Conservation (phyloP, 2,113 vertebrate species). For the Cettia cetti region DNA sequence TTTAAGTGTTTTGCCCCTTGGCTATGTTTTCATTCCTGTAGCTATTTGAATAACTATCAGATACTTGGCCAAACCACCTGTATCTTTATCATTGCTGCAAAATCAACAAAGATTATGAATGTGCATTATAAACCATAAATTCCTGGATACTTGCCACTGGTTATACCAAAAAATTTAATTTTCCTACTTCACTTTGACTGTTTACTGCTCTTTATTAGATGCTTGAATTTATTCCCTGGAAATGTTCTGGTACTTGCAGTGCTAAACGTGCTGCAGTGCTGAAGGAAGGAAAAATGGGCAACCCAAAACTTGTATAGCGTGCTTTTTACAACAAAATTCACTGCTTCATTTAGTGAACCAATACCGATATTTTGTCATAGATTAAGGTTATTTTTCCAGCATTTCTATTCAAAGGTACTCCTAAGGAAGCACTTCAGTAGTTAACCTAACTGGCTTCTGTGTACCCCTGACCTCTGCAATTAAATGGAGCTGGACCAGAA, state of each 20-base stretch:
- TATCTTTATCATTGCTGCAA: neutral
- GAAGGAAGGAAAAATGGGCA: neutral
- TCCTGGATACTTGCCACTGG: neutral
- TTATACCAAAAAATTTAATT: neutral
- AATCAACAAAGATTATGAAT: neutral
- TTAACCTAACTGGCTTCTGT: neutral
- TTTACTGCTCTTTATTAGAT: neutral
- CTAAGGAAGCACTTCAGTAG: neutral
- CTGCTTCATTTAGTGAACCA: neutral
- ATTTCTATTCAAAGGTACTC: neutral
- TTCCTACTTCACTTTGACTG: neutral
- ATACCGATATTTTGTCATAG: neutral
- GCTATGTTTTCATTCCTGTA: conserved; percentile 36
- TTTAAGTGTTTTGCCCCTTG: conserved; percentile 17
- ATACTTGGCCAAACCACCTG: neutral
- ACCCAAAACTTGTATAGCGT: neutral
- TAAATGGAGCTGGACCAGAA: neutral
- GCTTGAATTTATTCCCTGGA: neutral
- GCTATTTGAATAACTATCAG: neutral
- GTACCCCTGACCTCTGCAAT: neutral
- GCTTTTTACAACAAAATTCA: neutral
- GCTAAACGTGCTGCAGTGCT: accelerated
- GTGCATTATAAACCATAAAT: neutral
- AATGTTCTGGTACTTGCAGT: neutral
- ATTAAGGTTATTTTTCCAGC: neutral